These are phyloP conservation scores for Accipiter virgatus DNA, from an alignment of 2,113 vertebrate genomes.

Conservation along the genomic window DNA sequence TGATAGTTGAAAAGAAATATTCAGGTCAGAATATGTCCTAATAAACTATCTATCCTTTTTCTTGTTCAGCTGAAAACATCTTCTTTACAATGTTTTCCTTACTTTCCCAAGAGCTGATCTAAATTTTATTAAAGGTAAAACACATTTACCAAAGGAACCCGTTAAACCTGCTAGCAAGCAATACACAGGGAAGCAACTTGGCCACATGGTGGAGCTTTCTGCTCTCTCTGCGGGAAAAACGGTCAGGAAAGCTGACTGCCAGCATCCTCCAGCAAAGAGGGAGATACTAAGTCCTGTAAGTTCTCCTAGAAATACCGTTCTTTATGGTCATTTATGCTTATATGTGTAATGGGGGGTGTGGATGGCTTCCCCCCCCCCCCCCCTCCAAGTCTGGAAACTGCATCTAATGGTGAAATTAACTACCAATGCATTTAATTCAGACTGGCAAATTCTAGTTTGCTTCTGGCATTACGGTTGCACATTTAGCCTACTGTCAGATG, in stretches of 20 bases:
- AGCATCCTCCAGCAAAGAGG: neutral
- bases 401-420: neutral
- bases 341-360: neutral
- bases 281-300: fast-evolving
- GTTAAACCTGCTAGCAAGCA: fast-evolving
- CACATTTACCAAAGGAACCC: fast-evolving
- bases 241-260: neutral
- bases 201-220: conserved; percentile 41
- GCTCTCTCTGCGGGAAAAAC: neutral
- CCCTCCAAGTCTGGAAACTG: neutral
- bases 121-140: neutral
- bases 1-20: neutral
- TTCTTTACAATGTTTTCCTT: neutral
- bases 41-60: neutral
- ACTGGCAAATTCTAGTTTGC: neutral
- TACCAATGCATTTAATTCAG: neutral
- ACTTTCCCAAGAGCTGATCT: neutral
- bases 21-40: neutral
- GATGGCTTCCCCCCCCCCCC: too few relatives aligned
- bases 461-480: neutral
- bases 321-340: neutral
- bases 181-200: fast-evolving
- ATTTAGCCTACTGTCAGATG: too few relatives aligned
- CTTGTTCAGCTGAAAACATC: neutral
- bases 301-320: neutral